phyloP scores from a whole-genome alignment of 2,888 invertebrate genomes.

The Drosophila bunnanda region DNA sequence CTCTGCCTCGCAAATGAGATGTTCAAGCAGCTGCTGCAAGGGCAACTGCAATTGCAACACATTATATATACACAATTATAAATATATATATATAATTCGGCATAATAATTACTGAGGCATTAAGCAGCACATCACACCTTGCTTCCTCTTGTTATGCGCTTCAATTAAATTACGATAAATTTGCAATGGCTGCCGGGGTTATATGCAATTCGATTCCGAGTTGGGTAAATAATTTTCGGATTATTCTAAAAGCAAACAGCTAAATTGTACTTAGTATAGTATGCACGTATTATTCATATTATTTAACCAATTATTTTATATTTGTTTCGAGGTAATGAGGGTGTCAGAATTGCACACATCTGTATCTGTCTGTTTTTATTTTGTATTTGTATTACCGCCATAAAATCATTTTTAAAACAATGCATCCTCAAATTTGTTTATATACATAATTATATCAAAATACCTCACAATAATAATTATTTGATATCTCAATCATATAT shows the following conservation, averaged over 20 bases:
- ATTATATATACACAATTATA: constrained; percentile 2
- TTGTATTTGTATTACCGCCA: background rate
- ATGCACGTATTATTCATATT: background rate
- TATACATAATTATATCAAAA: background rate
- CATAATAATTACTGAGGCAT: constrained; percentile 65
- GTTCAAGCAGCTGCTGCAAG: constrained; percentile 45
- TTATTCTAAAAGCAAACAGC: constrained; percentile 23
- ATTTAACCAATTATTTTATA: background rate
- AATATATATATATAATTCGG: constrained; percentile 37
- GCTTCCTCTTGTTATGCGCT: constrained; percentile 38
- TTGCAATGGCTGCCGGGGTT: constrained; percentile 14
- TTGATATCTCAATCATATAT: background rate
- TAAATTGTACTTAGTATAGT: background rate
- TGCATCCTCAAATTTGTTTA: background rate
- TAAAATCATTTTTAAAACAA: background rate
- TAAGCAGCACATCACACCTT: constrained; percentile 71
- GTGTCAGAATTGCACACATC: background rate
- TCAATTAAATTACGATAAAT: constrained; percentile 59
- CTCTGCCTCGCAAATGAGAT: constrained; percentile 2
- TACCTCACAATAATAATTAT: background rate
- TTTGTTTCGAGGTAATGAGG: background rate
- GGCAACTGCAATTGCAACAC: constrained; percentile 35
- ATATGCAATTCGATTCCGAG: constrained; percentile 3
- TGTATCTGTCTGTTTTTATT: background rate
- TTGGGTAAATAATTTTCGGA: constrained; percentile 18